Percentiles rank a stretch among this genome's conserved stretches.
These are phyloP conservation scores for Mastacembelus armatus DNA, from an alignment of 2,797 vertebrate genomes.

Conservation along the genomic window DNA sequence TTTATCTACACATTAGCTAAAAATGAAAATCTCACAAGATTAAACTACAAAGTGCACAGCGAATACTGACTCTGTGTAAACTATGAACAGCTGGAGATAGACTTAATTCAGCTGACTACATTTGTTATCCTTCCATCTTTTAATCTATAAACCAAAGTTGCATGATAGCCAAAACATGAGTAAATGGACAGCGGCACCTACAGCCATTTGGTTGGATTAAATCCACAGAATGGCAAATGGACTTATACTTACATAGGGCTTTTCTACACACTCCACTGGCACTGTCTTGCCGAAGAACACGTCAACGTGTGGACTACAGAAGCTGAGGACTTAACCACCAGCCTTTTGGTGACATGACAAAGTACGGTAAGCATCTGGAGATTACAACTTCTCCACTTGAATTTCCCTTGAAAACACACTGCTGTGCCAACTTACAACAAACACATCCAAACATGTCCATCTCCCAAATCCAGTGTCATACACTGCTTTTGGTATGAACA, in stretches of 20 bases:
- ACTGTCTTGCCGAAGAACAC: too few relatives aligned
- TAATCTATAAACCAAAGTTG: conserved; percentile 20
- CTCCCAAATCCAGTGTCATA: conserved; percentile 17
- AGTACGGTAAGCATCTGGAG: too few relatives aligned
- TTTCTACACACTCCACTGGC: too few relatives aligned
- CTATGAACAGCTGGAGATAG: conserved; percentile 63
- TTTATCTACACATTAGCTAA: conserved; percentile 44
- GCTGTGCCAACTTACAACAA: conserved; percentile 17
- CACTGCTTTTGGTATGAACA: conserved; percentile 22
- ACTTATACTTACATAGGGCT: too few relatives aligned
- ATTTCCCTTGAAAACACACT: too few relatives aligned
- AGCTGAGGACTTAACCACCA: too few relatives aligned
- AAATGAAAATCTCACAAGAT: conserved; percentile 34
- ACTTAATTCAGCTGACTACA: conserved; percentile 46
- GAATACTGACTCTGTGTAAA: conserved; percentile 33
- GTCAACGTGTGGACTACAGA: too few relatives aligned
- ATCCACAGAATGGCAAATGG: too few relatives aligned
- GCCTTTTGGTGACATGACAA: too few relatives aligned
- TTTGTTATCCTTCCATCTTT: conserved; percentile 31
- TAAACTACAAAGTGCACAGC: conserved; percentile 29
- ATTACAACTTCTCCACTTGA: too few relatives aligned
- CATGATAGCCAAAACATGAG: conserved; percentile 45
- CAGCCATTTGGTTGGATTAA: conserved; percentile 5
- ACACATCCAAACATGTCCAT: conserved; percentile 26
- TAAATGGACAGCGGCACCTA: background rate